A percentile compares a stretch with the other conserved stretches of the same genome.
These are phyloP conservation scores for Lasioglossum pauxillum DNA, from an alignment of 2,888 invertebrate genomes.

Conservation along the genomic window DNA sequence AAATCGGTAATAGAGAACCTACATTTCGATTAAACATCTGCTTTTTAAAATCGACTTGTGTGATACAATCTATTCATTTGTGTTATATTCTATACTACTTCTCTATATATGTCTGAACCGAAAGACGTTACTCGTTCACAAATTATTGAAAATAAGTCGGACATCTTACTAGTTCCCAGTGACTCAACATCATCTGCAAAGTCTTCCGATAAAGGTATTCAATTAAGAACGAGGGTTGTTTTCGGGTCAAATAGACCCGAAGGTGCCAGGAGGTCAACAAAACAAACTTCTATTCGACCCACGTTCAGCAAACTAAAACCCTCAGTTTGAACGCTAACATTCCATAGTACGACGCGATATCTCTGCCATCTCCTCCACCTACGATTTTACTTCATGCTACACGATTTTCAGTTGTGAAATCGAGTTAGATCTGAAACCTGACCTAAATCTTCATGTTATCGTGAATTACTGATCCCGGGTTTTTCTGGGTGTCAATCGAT, in stretches of 20 bases:
- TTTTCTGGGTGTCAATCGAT: background rate
- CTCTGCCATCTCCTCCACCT: background rate
- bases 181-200: background rate
- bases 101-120: background rate
- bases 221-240: background rate
- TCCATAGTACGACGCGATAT: background rate
- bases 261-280: background rate
- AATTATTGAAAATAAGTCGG: background rate
- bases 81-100: too few species aligned
- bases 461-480: background rate
- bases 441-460: background rate
- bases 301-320: conserved; percentile 9
- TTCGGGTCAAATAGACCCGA: background rate
- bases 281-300: background rate
- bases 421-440: background rate
- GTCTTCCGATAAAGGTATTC: background rate
- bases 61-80: background rate
- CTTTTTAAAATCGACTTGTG: background rate
- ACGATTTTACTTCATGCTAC: background rate
- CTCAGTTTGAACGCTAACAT: background rate
- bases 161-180: background rate
- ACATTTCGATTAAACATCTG: background rate
- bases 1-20: background rate
- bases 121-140: background rate
- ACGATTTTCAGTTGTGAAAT: conserved; percentile 1